Evolutionary conservation across 2,113 vertebrate species (phyloP).

Genomic region (Paedocypris sp.): DNA sequence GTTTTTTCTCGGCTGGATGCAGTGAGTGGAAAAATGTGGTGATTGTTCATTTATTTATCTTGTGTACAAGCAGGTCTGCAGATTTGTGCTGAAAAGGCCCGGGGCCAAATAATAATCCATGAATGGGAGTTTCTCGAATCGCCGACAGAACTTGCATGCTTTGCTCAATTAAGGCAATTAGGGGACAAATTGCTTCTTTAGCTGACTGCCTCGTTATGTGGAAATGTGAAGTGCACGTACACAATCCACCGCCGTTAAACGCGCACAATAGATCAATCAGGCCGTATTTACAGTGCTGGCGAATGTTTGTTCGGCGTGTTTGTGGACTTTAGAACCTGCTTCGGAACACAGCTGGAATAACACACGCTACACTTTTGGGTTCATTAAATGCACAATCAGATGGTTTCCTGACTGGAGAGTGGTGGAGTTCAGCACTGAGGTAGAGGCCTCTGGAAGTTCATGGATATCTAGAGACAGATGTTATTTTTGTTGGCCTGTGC

Average conservation of each 20-base stretch:
- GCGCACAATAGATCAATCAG: constrained; percentile 44
- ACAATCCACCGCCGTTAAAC: neutral
- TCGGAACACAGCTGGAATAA: constrained; percentile 64
- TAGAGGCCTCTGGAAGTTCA: constrained; percentile 39
- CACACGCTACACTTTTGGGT: constrained; percentile 52
- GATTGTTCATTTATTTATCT: constrained; percentile 62
- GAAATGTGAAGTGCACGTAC: constrained; percentile 16
- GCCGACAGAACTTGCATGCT: neutral
- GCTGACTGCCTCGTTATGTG: constrained; percentile 14
- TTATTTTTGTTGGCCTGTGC: constrained; percentile 32
- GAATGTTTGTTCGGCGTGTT: constrained; percentile 47
- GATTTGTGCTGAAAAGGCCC: constrained; percentile 43
- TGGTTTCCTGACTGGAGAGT: constrained; percentile 53
- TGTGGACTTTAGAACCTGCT: constrained; percentile 51
- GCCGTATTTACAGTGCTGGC: constrained; percentile 50
- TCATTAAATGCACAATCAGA: constrained; percentile 59
- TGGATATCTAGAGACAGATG: constrained; percentile 30
- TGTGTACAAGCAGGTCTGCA: constrained; percentile 39
- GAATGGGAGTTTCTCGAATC: neutral
- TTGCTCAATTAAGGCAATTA: neutral
- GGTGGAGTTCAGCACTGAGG: constrained; percentile 52
- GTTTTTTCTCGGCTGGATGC: constrained; percentile 57
- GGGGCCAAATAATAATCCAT: neutral
- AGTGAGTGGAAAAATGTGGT: constrained; percentile 68
- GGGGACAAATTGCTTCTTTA: neutral